phyloP scores from a whole-genome alignment of 2,797 vertebrate species.

The Spatula versicolor region DNA sequence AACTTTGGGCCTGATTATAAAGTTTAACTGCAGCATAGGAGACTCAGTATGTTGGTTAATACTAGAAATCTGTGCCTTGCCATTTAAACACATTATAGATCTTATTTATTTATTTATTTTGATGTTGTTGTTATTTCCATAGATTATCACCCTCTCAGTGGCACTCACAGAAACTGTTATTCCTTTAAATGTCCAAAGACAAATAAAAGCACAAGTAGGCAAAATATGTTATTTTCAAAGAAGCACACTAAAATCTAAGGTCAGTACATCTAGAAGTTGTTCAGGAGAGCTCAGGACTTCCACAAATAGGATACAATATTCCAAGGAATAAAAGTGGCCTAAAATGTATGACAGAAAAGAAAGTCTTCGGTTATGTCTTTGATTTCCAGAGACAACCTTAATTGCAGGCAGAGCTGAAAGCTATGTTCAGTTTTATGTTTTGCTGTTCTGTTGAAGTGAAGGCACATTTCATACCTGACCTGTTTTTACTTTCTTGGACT shows the following conservation, averaged over 20 bases:
- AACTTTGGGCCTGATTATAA: neutral
- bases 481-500: neutral
- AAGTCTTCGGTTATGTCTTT: neutral
- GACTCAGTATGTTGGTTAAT: neutral
- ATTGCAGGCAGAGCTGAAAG: neutral
- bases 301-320: neutral
- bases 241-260: neutral
- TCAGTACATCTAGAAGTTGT: neutral
- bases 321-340: neutral
- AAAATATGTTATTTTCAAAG: neutral
- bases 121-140: neutral
- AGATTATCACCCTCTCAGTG: neutral
- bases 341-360: neutral
- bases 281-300: neutral
- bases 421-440: neutral
- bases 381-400: neutral
- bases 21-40: neutral
- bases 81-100: neutral
- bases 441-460: neutral
- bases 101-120: too few relatives aligned
- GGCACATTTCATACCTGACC: neutral
- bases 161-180: neutral
- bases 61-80: neutral
- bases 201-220: neutral
- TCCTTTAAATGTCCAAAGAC: neutral